phyloP scores from a whole-genome alignment of 37 sponge, comb jelly and placozoan genomes.

The Cliona cf. orientalis region DNA sequence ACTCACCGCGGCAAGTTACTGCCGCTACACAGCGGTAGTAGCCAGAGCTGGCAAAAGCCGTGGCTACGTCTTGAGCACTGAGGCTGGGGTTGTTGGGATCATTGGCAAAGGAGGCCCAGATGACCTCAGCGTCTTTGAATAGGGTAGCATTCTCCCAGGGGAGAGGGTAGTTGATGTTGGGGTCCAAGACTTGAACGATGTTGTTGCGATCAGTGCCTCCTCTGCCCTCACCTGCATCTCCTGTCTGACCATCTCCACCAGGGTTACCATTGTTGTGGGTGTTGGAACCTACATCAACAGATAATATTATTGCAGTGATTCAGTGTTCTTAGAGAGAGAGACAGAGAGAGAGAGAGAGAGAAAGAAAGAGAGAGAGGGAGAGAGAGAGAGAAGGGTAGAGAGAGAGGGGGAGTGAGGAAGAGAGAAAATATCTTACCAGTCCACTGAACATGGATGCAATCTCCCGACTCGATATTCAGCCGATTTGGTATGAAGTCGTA shows the following conservation, averaged over 20 bases:
- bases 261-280: conserved; percentile 95
- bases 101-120: conserved; percentile 46
- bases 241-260: conserved; percentile 98
- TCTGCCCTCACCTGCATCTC: conserved; percentile 99
- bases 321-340: no score
- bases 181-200: conserved; percentile 73
- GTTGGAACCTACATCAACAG: conserved; percentile 97
- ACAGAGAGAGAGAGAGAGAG: no score
- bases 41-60: conserved; percentile 75
- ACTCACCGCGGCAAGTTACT: conserved; percentile 27
- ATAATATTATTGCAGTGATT: no score
- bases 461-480: conserved; percentile 43
- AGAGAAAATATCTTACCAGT: no score
- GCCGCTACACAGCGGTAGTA: conserved; percentile 73
- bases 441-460: conserved; percentile 95
- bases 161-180: conserved; percentile 86
- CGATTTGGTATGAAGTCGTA: conserved; percentile 98
- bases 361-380: no score
- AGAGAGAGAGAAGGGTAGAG: no score
- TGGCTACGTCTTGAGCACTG: conserved; percentile 59
- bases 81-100: not conserved
- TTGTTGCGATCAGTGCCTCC: conserved; percentile 96
- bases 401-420: no score
- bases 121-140: conserved; percentile 68
- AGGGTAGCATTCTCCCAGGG: conserved; percentile 82